Conservation (phyloP, 2,888 invertebrate genomes). For the Oscheius myriophilus region DNA sequence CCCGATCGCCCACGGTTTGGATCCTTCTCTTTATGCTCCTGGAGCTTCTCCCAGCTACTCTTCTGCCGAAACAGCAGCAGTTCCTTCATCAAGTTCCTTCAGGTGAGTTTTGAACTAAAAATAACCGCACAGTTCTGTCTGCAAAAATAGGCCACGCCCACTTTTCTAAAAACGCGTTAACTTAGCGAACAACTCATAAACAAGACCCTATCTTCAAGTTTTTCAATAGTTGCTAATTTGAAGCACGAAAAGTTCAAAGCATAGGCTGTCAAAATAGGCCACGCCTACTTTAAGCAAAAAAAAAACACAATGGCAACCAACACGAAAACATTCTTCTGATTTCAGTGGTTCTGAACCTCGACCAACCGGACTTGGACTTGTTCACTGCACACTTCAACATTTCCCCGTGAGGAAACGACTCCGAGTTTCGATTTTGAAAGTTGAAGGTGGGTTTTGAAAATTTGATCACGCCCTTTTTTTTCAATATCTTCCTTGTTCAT, state of each 20-base stretch:
- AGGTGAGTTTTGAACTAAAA: constrained; percentile 13
- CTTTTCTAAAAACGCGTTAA: no score
- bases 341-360: constrained; percentile 53
- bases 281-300: no score
- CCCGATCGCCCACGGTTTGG: constrained; percentile 61
- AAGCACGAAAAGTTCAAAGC: no score
- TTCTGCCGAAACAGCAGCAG: constrained; percentile 4
- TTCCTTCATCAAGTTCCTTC: constrained; percentile 28
- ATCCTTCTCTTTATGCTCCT: constrained; percentile 62
- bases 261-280: no score
- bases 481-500: constrained; percentile 6
- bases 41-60: constrained; percentile 19
- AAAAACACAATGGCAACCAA: no score
- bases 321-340: not conserved
- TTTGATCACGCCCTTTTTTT: not conserved
- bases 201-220: no score
- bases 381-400: constrained; percentile 72
- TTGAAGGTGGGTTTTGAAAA: constrained; percentile 56
- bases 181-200: no score
- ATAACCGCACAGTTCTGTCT: no score
- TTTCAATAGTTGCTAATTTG: no score
- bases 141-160: no score
- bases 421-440: constrained; percentile 69
- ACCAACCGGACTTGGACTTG: constrained; percentile 64
- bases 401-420: constrained; percentile 72